Base-by-base conservation (phyloP, 2,888 invertebrate genomes). In the Drosophila cracens region DNA sequence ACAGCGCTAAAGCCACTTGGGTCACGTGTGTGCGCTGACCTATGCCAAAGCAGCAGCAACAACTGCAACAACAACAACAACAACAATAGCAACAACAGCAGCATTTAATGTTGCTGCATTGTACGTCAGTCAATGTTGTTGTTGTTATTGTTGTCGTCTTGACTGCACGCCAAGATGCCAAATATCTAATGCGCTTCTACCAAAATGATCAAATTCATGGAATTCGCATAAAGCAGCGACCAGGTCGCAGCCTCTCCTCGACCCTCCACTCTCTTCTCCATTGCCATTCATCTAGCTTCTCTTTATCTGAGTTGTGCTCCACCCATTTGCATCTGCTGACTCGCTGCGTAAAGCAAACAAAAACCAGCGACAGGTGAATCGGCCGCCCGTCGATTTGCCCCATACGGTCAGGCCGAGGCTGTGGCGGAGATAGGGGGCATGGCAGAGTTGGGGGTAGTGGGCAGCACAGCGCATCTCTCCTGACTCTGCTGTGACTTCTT, bases 21-120 rank as follows among this genome's bases (percentile, higher is more conserved):
- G 91, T 91, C 90, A 90, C 87, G 87, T 89, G 90, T 90, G 90
- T 86, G 82, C 85, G 90, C 83, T 91, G 91, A 91, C 91, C 91
- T 87, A 82, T 71, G 78, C 68, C 79, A 67, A 72, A 74, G 77
- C 79, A 46, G 34, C 71, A 70, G 16, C 65, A 54, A n/a, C 75
- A 70, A 31, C 52, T 64, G 29, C 63, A 72, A 40, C 61, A 78
- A 56, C 31, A 61, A 8, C 61, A 57, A 31, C 61, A 57, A 31
- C 60, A 54, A 61, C 48, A 52, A 51, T 33, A 33, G 33, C 70
- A 57, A 21, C 52, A 54, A n/a, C 56, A 56, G 48, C 46, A 38
- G 63, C 58, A 56, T 63, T 71, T 59, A 74, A 69, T 74, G 69
- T 61, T 61, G 62, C 65, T 81, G 82, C 87, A 87, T 84, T 89